Conservation (phyloP, 2,888 invertebrate species). For the Ophion slaviceki region DNA sequence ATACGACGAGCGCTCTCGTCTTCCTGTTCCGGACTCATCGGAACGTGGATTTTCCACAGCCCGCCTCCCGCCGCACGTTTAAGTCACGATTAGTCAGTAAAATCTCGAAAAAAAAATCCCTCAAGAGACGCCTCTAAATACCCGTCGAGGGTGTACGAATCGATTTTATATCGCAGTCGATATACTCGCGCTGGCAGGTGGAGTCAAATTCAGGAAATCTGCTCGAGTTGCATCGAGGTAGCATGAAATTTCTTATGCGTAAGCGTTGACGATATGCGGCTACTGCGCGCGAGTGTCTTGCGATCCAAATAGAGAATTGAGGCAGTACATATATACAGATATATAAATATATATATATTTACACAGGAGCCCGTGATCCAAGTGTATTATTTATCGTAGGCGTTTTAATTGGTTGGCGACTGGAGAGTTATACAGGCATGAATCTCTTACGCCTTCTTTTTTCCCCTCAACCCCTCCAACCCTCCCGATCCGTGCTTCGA, state of each 20-base stretch:
- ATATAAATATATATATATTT: background rate
- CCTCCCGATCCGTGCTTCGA: background rate
- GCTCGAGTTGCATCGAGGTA: slow-evolving; percentile 3
- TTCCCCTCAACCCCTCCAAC: slow-evolving; percentile 12
- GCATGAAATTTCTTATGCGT: slow-evolving; percentile 26
- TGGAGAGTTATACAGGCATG: slow-evolving; percentile 44
- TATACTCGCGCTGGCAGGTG: background rate
- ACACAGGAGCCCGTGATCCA: slow-evolving; percentile 47
- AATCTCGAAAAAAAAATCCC: too few species aligned
- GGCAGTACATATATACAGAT: slow-evolving; percentile 17
- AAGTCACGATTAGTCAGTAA: too few species aligned
- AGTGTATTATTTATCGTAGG: slow-evolving; percentile 63
- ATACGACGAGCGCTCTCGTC: slow-evolving; percentile 36
- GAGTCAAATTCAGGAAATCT: background rate
- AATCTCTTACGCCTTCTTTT: slow-evolving; percentile 49
- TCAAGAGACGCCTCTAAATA: too few species aligned
- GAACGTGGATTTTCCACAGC: too few species aligned
- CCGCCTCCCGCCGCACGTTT: background rate
- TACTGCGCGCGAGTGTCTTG: slow-evolving; percentile 29
- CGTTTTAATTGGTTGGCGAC: slow-evolving; percentile 66
- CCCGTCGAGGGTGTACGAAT: too few species aligned
- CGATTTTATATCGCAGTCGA: background rate
- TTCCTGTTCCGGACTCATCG: slow-evolving; percentile 18
- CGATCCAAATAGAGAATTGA: slow-evolving; percentile 58
- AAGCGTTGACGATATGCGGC: slow-evolving; percentile 15